Base-by-base conservation (phyloP, 2,113 vertebrate species). In the Leuciscus idus region DNA sequence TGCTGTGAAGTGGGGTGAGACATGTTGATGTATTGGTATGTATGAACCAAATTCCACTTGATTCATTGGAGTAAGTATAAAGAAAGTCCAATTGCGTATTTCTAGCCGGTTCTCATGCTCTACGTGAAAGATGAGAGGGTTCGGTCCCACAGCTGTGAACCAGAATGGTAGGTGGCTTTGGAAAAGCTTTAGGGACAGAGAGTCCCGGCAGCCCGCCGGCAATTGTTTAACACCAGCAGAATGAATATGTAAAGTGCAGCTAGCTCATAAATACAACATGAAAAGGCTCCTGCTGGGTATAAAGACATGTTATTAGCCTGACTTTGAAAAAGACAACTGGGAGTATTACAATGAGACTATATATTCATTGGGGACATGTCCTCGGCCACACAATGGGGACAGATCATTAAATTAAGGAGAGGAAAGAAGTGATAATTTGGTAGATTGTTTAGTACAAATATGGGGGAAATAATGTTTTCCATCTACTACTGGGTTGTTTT, bases 161-260 rank as follows among this genome's bases (percentile, higher is more conserved):
- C 85, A 39, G 68, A 82, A 75, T 74, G 77, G 86, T 90, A 87
- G 89, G 87, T 88, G 85, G 88, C 85, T 89, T 84, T 86, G 85
- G 74, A 80, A 88, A 85, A 74, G 83, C 73, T 83, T 82, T 62
- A 21, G 83, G 87, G 77, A 87, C 55, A 87, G 83, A 86, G 83
- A 77, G 75, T 77, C 75, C 75, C 84, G 87, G 89, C 88, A 91
- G 91, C 89, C 85, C 85, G 73, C 84, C 80, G 84, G 90, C 89
- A 90, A 93, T 94, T 93, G 93, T 94, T 93, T 90, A 90, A 91
- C 91, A 88, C 91, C 84, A 85, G 81, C 83, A 90, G 89, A 93
- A 95, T 94, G 94, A 94, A 95, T 95, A 95, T 95, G 94, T 93
- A 95, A 95, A 95, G 93, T 87, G 91, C 89, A 87, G 89, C 84